Evolutionary conservation across 2,113 vertebrate genomes (phyloP).

Genomic region (Sphaerodactylus townsendi): DNA sequence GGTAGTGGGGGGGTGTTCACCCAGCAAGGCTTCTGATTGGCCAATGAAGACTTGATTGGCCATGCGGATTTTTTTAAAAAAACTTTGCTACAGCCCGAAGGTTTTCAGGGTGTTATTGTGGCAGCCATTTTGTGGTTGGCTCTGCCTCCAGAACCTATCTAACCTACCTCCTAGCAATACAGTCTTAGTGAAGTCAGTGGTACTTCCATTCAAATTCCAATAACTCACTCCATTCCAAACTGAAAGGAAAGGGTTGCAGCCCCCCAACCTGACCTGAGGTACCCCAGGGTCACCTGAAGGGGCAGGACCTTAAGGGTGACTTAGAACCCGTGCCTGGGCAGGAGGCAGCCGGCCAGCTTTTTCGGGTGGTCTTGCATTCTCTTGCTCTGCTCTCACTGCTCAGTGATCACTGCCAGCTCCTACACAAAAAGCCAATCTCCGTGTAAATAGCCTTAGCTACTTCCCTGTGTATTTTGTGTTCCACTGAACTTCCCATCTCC

Average conservation of each 20-base stretch:
- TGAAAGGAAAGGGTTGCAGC: not conserved
- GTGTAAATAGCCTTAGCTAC: no score
- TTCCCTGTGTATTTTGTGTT: not conserved
- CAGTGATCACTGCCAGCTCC: not conserved
- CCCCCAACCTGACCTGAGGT: not conserved
- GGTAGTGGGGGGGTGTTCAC: no score
- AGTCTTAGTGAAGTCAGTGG: not conserved
- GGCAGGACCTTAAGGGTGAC: not conserved
- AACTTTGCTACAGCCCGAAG: no score
- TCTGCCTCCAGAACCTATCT: no score
- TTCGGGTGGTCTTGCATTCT: not conserved
- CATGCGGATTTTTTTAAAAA: no score
- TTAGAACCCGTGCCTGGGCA: not conserved
- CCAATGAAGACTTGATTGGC: no score
- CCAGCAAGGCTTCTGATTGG: no score
- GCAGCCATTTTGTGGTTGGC: no score
- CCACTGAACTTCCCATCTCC: not conserved
- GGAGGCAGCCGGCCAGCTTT: not conserved
- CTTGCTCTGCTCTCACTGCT: not conserved
- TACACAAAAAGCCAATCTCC: not conserved
- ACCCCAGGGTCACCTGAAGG: not conserved
- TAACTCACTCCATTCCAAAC: not conserved
- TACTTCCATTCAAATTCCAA: not conserved
- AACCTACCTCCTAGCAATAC: not conserved
- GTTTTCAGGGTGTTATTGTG: no score